Conservation (phyloP, 2,113 vertebrate genomes). For the Condylura cristata region DNA sequence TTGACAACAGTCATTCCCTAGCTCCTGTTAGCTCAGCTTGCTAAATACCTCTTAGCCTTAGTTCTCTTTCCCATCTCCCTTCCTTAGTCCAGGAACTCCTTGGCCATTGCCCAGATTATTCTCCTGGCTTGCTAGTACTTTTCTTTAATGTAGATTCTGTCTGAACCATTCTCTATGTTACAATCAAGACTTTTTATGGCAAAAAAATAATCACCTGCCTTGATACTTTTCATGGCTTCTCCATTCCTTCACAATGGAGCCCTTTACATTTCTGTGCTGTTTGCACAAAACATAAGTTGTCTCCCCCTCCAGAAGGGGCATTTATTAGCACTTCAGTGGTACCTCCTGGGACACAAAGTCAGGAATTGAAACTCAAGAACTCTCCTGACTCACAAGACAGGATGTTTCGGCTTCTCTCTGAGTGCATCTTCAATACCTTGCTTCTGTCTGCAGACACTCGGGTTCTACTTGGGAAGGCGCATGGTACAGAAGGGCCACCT, state of each 20-base stretch:
- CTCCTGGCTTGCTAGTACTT: neutral
- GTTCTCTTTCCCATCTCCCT: neutral
- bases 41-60: neutral
- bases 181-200: neutral
- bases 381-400: accelerated
- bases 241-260: neutral
- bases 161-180: neutral
- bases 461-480: neutral
- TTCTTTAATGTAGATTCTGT: neutral
- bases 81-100: neutral
- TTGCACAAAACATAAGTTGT: neutral
- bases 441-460: neutral
- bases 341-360: neutral
- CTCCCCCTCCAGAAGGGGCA: too few species aligned
- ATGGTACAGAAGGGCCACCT: neutral
- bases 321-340: neutral
- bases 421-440: accelerated
- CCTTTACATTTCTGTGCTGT: neutral
- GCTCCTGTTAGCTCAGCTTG: neutral
- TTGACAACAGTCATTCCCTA: neutral
- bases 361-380: accelerated
- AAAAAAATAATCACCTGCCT: neutral
- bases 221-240: neutral
- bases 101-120: neutral
- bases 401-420: neutral